phyloP scores from a whole-genome alignment of 2,113 vertebrate species.

The Xiphias gladius region DNA sequence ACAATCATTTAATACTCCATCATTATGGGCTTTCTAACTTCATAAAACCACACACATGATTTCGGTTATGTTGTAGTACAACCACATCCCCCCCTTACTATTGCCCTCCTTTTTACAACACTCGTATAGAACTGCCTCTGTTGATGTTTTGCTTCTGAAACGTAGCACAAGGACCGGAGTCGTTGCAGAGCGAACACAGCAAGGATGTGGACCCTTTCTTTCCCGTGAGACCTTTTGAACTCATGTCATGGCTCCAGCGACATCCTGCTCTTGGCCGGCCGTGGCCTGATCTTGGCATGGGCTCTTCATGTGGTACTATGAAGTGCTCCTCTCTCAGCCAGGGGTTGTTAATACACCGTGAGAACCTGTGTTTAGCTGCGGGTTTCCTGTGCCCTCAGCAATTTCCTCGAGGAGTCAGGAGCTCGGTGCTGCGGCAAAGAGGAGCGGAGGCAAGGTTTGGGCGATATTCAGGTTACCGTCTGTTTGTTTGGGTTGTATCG shows the following conservation, averaged over 20 bases:
- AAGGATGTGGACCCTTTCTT: slow-evolving; percentile 7
- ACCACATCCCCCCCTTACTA: slow-evolving; percentile 58
- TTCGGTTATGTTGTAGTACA: slow-evolving; percentile 72
- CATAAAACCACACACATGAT: slow-evolving; percentile 81
- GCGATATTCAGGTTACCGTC: slow-evolving; percentile 62
- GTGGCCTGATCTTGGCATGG: slow-evolving; percentile 36
- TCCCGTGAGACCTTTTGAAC: slow-evolving; percentile 34
- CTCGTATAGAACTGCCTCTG: slow-evolving; percentile 44
- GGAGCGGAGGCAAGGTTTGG: slow-evolving; percentile 44
- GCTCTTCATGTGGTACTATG: slow-evolving; percentile 38
- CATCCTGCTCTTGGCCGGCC: slow-evolving; percentile 67
- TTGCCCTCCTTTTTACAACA: slow-evolving; percentile 40
- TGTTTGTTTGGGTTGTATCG: slow-evolving; percentile 36
- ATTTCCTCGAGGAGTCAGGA: slow-evolving; percentile 73
- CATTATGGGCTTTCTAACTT: slow-evolving; percentile 78
- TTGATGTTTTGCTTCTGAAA: slow-evolving; percentile 57
- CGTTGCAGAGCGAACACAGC: not conserved
- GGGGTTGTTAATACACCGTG: slow-evolving; percentile 71
- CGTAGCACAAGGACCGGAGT: slow-evolving; percentile 10
- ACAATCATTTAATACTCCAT: slow-evolving; percentile 79
- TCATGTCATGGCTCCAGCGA: not conserved
- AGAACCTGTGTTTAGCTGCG: slow-evolving; percentile 74
- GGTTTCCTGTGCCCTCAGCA: slow-evolving; percentile 76
- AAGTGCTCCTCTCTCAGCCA: slow-evolving; percentile 61
- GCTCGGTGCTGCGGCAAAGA: slow-evolving; percentile 41